Evolutionary conservation across 2,888 invertebrate species (phyloP), one percentile per base, ranked within the genome.

Genomic region (Norana najaformis): DNA sequence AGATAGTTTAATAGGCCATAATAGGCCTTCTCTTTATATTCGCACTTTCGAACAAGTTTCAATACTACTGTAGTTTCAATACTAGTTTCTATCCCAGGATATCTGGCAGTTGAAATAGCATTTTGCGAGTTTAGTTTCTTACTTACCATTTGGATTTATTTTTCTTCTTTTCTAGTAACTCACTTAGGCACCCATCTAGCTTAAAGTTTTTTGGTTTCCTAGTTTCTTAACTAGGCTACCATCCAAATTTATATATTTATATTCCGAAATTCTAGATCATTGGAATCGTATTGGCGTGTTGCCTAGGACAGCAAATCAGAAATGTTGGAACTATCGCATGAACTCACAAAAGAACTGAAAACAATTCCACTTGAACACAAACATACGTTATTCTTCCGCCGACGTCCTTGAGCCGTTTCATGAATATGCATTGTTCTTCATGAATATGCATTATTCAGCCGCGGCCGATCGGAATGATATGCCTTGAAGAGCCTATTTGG

Each of bases 241-340:
- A 8, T 6, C n/a, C 11, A n/a, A 69, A 69, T 69, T 30, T 69
- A n/a, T n/a, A n/a, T 5, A 8, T 30, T 38, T 38, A 88, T 35
- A 20, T 37, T 89, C 14, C 16, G 34, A 34, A 34, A 36, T 89
- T 89, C 23, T 35, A 89, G 89, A 89, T 89, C 4, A 16, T 89
- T 35, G 89, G 89, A 89, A 89, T 89, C 47, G 69, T 89, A 3
- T 35, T 89, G 69, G 89, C 89, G 13, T 89, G 89, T 36, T 89
- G 89, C 20, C 41, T 89, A n/a, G 89, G 53, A n/a, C 47, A 53
- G 47, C 37, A 41, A 69, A 89, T 89, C n/a, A 38, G 89, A 89
- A 89, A 89, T 69, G 85, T 85, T 37, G 85, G 85, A 18, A 85
- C 85, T 34, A 85, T 85, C 85, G 35, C 85, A 6, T 69, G 69